Evolutionary conservation across 2,113 vertebrate genomes (phyloP).

Genomic region (Crotalus helleri): DNA sequence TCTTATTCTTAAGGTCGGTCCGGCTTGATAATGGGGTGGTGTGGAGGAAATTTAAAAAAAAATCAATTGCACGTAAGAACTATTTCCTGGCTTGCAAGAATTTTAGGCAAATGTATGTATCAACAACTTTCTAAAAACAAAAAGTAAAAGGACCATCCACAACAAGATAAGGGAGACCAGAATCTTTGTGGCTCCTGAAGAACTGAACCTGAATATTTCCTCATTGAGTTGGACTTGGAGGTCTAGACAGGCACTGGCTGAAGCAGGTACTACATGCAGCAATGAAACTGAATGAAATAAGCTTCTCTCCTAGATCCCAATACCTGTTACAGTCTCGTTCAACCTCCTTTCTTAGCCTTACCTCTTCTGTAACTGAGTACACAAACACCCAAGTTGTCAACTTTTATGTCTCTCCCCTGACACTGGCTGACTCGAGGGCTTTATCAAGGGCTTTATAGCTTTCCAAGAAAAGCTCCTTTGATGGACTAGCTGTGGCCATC

Average conservation of each 20-base stretch:
- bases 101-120: not conserved
- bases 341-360: not conserved
- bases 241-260: not conserved
- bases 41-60: not conserved
- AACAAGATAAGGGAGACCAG: not conserved
- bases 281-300: constrained; percentile 49
- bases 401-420: not conserved
- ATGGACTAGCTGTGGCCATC: not conserved
- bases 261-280: constrained; percentile 45
- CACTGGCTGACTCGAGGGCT: not conserved
- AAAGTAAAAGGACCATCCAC: not conserved
- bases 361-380: not conserved
- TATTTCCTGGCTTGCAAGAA: not conserved
- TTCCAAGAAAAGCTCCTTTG: not conserved
- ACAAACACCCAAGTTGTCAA: not conserved
- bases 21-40: not conserved
- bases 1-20: not conserved
- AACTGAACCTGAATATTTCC: constrained; percentile 1
- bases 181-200: no score
- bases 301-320: no score
- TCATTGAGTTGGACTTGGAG: constrained; percentile 1
- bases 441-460: not conserved
- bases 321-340: not conserved
- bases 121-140: not conserved
- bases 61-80: not conserved